Evolutionary conservation across 1,140 invertebrate species (phyloP).

Genomic region (Cydia pomonella): DNA sequence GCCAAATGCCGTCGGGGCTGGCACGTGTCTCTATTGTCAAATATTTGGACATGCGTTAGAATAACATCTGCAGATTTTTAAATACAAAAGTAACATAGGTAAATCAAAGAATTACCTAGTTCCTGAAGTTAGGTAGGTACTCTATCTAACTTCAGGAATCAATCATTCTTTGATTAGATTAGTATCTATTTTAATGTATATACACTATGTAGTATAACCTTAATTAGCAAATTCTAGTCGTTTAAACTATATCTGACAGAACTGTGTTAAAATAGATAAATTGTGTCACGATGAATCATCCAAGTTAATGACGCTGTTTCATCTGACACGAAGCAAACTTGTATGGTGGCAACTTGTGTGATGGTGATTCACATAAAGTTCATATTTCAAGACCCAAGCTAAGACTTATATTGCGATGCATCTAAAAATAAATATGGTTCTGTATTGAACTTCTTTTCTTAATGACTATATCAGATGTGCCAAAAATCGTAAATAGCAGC

Average conservation of each 20-base stretch:
- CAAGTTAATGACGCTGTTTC: not conserved
- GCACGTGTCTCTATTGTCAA: slow-evolving; percentile 35
- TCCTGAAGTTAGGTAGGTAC: not conserved
- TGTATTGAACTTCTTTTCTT: not conserved
- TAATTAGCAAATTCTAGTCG: not conserved
- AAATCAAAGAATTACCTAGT: not conserved
- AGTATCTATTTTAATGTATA: no score
- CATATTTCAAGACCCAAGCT: slow-evolving; percentile 2
- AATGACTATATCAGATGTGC: slow-evolving; percentile 5
- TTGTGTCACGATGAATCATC: not conserved
- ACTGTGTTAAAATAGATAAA: slow-evolving; percentile 16
- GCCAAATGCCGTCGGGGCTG: slow-evolving; percentile 46
- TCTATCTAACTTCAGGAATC: no score
- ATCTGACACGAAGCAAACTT: slow-evolving; percentile 1
- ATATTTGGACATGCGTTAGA: slow-evolving; percentile 32
- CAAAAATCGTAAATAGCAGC: not conserved
- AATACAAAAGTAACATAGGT: not conserved
- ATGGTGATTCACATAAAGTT: slow-evolving; percentile 13
- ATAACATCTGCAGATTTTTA: not conserved
- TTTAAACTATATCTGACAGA: slow-evolving; percentile 2
- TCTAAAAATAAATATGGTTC: not conserved
- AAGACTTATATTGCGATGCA: not conserved
- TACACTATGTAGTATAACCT: not conserved
- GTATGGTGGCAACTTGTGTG: not conserved
- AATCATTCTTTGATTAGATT: no score